A percentile compares a stretch with the other conserved stretches of the same genome.
Conservation (phyloP, 2,113 vertebrate genomes). For the Lonchura striata region DNA sequence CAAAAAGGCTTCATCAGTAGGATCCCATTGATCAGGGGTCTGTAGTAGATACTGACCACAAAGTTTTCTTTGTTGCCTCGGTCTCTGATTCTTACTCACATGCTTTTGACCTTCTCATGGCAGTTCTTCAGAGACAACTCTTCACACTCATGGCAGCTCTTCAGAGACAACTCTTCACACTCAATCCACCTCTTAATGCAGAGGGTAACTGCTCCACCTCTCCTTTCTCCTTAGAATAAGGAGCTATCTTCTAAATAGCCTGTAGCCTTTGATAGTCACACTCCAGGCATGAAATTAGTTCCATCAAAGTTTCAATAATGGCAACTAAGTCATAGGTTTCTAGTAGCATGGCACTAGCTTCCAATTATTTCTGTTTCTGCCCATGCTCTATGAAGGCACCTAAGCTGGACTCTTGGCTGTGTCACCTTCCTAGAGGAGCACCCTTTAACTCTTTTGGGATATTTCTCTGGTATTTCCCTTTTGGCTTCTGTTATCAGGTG, state of each 20-base stretch:
- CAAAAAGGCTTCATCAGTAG: rapidly evolving
- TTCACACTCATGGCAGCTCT: background rate
- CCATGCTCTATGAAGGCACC: background rate
- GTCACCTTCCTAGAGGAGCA: background rate
- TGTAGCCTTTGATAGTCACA: rapidly evolving
- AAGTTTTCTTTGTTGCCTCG: background rate
- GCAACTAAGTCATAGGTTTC: background rate
- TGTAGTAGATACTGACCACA: background rate
- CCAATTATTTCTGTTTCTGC: background rate
- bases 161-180: background rate
- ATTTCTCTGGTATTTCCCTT: background rate
- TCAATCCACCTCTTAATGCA: background rate
- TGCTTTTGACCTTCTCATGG: background rate
- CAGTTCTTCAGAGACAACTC: background rate
- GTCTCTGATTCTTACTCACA: background rate
- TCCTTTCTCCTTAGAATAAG: background rate
- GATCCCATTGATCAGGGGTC: background rate
- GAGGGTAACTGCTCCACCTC: background rate
- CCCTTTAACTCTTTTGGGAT: background rate
- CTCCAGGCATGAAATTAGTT: background rate
- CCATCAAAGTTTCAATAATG: background rate
- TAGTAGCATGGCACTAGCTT: background rate
- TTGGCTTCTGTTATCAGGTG: background rate
- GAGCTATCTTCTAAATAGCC: background rate
- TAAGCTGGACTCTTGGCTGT: background rate